phyloP scores from a whole-genome alignment of 2,113 vertebrate species.

The Brachypodius melanocephalos region DNA sequence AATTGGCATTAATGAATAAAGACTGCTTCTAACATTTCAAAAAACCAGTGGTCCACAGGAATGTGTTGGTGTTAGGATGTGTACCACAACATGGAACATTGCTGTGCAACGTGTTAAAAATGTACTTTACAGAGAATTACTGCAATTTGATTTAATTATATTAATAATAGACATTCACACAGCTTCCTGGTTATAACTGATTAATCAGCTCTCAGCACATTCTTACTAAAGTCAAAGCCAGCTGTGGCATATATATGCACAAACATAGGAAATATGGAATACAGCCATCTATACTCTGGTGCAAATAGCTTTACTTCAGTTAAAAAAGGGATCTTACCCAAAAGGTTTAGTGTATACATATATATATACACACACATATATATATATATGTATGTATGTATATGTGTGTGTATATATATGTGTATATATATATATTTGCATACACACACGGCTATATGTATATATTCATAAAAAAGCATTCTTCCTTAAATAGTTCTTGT shows the following conservation, averaged over 20 bases:
- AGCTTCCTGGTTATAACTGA: background rate
- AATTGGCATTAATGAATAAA: background rate
- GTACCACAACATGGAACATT: background rate
- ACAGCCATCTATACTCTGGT: background rate
- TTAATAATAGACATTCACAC: background rate
- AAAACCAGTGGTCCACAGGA: background rate
- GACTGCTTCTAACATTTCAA: background rate
- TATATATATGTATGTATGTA: background rate
- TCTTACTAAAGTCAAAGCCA: background rate
- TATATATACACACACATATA: too few species aligned
- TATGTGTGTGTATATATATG: background rate
- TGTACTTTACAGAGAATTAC: background rate
- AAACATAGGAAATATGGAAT: background rate
- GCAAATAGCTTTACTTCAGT: background rate
- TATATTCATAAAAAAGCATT: background rate
- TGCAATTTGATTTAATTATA: background rate
- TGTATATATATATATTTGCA: too few species aligned
- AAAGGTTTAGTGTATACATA: background rate
- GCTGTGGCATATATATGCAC: background rate
- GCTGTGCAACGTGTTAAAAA: background rate
- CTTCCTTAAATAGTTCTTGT: background rate
- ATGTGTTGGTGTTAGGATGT: background rate
- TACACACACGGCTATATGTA: background rate
- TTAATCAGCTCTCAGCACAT: background rate
- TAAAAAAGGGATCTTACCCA: background rate